These are phyloP conservation scores for Wasmannia auropunctata DNA, from an alignment of 1,140 invertebrate species.

Conservation along the genomic window DNA sequence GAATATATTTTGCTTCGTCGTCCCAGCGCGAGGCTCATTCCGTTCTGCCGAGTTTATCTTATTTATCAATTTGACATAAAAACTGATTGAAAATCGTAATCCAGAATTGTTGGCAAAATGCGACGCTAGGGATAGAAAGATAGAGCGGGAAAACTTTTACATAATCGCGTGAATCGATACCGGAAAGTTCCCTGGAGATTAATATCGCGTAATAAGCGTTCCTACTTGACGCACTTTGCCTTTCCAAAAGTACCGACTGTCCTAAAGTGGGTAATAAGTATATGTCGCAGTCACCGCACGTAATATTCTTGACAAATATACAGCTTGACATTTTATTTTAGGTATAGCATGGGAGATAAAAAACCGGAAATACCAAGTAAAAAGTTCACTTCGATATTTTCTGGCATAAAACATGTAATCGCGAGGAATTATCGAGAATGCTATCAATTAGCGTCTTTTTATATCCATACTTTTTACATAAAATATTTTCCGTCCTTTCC, in stretches of 20 bases:
- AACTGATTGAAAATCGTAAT: slow-evolving; percentile 7
- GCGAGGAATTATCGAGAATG: background rate
- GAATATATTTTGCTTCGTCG: slow-evolving; percentile 1
- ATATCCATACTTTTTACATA: background rate
- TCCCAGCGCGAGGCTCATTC: background rate
- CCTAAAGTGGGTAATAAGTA: background rate
- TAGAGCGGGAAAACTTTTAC: background rate
- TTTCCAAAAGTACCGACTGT: background rate
- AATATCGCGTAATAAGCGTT: background rate
- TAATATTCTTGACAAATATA: background rate
- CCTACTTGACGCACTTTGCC: background rate
- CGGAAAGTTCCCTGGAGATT: background rate
- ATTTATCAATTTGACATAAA: slow-evolving; percentile 1
- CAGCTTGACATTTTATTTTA: slow-evolving; percentile 7
- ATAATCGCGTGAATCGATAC: slow-evolving; percentile 5
- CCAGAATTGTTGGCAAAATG: background rate
- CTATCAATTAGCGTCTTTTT: background rate
- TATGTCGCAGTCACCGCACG: background rate
- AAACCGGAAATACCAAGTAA: background rate
- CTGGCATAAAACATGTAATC: background rate
- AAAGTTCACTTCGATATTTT: slow-evolving; percentile 16
- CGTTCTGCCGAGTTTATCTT: background rate
- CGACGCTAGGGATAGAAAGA: background rate
- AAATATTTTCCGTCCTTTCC: background rate
- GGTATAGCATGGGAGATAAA: background rate